Percentiles rank a stretch among this genome's conserved stretches.
Evolutionary conservation across 2,888 invertebrate genomes (phyloP).

Genomic region (Drosophila meridionalis): DNA sequence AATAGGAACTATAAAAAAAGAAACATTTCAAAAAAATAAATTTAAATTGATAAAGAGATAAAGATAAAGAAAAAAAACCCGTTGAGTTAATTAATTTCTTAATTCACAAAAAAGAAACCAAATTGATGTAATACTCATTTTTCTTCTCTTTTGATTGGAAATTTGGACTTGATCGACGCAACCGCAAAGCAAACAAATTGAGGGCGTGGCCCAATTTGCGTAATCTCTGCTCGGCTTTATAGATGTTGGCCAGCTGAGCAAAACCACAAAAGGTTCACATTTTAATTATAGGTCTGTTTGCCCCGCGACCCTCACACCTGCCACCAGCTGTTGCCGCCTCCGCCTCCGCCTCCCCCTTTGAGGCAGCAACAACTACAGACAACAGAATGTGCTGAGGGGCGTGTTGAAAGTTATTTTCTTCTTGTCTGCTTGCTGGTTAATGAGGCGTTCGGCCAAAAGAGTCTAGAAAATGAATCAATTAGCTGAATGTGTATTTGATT

Average conservation of each 20-base stretch:
- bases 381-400: slow-evolving; percentile 27
- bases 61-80: not conserved
- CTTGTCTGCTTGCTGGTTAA: slow-evolving; percentile 19
- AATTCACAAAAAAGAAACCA: not conserved
- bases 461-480: slow-evolving; percentile 53
- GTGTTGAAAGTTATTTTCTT: slow-evolving; percentile 30
- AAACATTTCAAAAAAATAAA: not conserved
- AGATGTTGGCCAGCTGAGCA: slow-evolving; percentile 22
- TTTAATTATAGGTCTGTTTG: slow-evolving; percentile 70
- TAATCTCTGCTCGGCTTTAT: slow-evolving; percentile 62
- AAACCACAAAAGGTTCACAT: slow-evolving; percentile 72
- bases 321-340: not conserved
- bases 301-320: not conserved
- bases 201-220: slow-evolving; percentile 71
- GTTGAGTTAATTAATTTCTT: not conserved
- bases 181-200: slow-evolving; percentile 38
- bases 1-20: not conserved
- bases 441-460: slow-evolving; percentile 33
- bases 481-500: slow-evolving; percentile 52
- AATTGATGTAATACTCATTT: slow-evolving; percentile 18
- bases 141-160: not conserved
- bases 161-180: not conserved
- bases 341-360: too few species aligned
- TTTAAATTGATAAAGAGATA: slow-evolving; percentile 1
- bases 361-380: not conserved